Evolutionary conservation across 2,888 invertebrate species (phyloP), one percentile per base, ranked within the genome.

Genomic region (Macrophya annulata): DNA sequence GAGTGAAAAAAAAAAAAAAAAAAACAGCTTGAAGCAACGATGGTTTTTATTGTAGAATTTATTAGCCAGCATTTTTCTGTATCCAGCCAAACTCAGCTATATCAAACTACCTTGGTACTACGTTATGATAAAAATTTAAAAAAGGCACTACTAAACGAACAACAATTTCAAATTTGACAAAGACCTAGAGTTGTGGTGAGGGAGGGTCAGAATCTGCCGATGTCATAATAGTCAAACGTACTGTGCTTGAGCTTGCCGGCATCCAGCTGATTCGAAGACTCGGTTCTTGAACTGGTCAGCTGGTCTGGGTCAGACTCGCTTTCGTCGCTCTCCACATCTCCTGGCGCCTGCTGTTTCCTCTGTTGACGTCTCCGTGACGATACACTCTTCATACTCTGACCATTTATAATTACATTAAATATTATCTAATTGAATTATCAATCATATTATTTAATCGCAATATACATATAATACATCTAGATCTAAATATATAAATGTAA

Each of bases 281-380:
- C 96, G 85, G 96, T 96, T 90, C 96, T 95, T 92, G 96, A 96
- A 88, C 96, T 96, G 87, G 96, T 96, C 91, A 96, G 92, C 90
- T 96, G 96, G 90, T 96, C 96, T 89, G 95, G 96, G 94, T 96
- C 96, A 89, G 96, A 96, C 93, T 96, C 96, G 89, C 96, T 96
- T 91, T 96, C 96, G 92, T 96, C 96, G 91, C 96, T 96, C 92
- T 96, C 96, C 84, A 96, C 95, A 90, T 96, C 96, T 88, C 93
- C 93, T 88, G 92, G 91, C 45, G 91, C 89, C 87, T 93, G 93
- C 43, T 95, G 95, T 94, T 96, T 96, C 90, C 96, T 93, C 65
- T 94, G 95, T 90, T 95, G 94, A 87, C 96, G 94, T 90, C 96
- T 94, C 89, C 93, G 90, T 85, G 96, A 96, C 88, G 95, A 94